phyloP scores from a whole-genome alignment of 2,113 vertebrate genomes.

The Engystomops pustulosus region DNA sequence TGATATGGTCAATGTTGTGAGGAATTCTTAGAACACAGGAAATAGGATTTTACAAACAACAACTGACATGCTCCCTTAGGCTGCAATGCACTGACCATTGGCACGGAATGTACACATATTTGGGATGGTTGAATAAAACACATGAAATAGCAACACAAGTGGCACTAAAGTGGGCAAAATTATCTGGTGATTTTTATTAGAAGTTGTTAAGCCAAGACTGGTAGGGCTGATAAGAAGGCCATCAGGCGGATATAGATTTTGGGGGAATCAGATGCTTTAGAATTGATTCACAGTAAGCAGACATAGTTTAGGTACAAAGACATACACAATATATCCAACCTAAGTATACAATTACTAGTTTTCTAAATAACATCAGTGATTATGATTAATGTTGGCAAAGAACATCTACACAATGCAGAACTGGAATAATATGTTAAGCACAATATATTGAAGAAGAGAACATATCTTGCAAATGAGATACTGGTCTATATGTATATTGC shows the following conservation, averaged over 20 bases:
- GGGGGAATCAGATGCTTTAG: neutral
- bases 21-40: conserved; percentile 62
- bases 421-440: neutral
- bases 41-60: conserved; percentile 72
- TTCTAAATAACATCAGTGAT: conserved; percentile 8
- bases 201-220: neutral
- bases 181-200: neutral
- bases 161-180: conserved; percentile 24
- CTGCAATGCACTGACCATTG: conserved; percentile 72
- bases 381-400: neutral
- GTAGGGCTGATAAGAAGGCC: neutral
- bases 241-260: neutral
- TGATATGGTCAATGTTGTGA: conserved; percentile 70
- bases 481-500: conserved; percentile 32
- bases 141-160: conserved; percentile 46
- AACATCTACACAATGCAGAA: conserved; percentile 15
- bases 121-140: conserved; percentile 40
- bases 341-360: neutral
- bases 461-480: neutral
- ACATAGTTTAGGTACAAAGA: neutral
- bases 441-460: conserved; percentile 1
- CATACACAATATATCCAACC: conserved; percentile 10
- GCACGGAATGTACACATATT: conserved; percentile 71
- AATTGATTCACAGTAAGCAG: neutral
- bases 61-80: conserved; percentile 68